These are phyloP conservation scores for Amiota communis DNA, from an alignment of 2,888 invertebrate genomes.

Conservation along the genomic window DNA sequence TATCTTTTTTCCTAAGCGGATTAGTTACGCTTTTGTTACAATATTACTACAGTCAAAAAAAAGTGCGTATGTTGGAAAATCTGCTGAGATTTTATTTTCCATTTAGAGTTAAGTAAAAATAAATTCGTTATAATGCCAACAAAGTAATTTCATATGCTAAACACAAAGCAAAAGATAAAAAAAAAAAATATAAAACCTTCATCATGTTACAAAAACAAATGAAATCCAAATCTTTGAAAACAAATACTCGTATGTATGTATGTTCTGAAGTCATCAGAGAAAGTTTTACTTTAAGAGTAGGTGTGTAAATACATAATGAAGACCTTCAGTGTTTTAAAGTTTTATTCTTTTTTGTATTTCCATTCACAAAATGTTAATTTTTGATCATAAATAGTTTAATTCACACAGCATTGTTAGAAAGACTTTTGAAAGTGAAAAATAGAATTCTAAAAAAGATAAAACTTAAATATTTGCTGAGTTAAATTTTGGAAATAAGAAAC, in stretches of 20 bases:
- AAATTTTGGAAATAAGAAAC: no score
- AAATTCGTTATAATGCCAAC: not conserved
- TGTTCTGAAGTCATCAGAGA: constrained; percentile 3
- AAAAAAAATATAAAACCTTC: no score
- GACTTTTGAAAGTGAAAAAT: no score
- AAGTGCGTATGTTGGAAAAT: not conserved
- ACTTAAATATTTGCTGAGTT: no score
- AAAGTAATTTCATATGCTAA: not conserved
- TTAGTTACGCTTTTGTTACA: not conserved
- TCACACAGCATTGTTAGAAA: constrained; percentile 17
- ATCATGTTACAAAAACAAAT: no score
- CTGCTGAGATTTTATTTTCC: not conserved
- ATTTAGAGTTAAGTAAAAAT: not conserved
- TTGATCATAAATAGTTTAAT: not conserved
- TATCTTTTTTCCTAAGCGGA: not conserved
- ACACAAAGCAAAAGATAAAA: no score
- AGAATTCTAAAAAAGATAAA: no score
- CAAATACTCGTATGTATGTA: not conserved
- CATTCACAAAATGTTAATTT: constrained; percentile 22
- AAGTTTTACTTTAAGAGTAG: not conserved
- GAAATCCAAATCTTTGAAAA: not conserved
- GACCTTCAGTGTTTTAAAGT: not conserved
- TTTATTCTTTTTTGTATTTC: not conserved
- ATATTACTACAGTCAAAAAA: not conserved
- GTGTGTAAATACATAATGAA: not conserved